A percentile compares a stretch with the other conserved stretches of the same genome.
phyloP scores from a whole-genome alignment of 2,113 vertebrate species.

The Pseudorasbora parva region DNA sequence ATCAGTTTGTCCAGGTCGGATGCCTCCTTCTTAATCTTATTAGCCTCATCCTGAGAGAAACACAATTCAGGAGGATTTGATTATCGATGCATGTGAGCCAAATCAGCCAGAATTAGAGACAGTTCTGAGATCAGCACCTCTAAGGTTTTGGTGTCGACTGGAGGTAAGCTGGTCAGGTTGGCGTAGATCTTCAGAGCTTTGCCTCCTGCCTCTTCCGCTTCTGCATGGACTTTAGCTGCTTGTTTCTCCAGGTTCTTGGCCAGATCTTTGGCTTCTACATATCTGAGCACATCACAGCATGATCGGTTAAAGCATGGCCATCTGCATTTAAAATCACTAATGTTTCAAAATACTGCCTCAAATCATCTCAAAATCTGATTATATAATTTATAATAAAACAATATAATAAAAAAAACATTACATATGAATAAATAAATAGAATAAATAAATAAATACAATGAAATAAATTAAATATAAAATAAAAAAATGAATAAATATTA shows the following conservation, averaged over 20 bases:
- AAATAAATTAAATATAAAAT: too few relatives aligned
- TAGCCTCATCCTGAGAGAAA: slow-evolving; percentile 83
- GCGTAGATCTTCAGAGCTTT: slow-evolving; percentile 90
- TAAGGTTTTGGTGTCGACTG: slow-evolving; percentile 80
- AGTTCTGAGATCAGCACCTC: slow-evolving; percentile 78
- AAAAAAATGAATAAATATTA: too few relatives aligned
- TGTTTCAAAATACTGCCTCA: too few relatives aligned
- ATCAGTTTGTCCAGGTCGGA: slow-evolving; percentile 88
- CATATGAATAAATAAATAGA: too few relatives aligned
- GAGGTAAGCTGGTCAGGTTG: slow-evolving; percentile 86
- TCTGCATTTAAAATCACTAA: not conserved
- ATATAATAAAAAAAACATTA: not conserved
- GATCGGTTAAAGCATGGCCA: not conserved
- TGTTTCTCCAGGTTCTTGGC: slow-evolving; percentile 91
- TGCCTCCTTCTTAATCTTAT: slow-evolving; percentile 92
- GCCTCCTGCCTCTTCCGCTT: slow-evolving; percentile 89
- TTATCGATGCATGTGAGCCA: not conserved
- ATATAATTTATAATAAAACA: not conserved
- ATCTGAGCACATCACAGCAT: slow-evolving; percentile 74
- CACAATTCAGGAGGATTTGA: not conserved
- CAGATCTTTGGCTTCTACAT: slow-evolving; percentile 89
- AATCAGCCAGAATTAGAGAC: not conserved
- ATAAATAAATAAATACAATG: too few relatives aligned
- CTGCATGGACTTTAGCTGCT: slow-evolving; percentile 83
- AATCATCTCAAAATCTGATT: not conserved